Base-by-base conservation (phyloP, 2,113 vertebrate species). In the Cavia porcellus region DNA sequence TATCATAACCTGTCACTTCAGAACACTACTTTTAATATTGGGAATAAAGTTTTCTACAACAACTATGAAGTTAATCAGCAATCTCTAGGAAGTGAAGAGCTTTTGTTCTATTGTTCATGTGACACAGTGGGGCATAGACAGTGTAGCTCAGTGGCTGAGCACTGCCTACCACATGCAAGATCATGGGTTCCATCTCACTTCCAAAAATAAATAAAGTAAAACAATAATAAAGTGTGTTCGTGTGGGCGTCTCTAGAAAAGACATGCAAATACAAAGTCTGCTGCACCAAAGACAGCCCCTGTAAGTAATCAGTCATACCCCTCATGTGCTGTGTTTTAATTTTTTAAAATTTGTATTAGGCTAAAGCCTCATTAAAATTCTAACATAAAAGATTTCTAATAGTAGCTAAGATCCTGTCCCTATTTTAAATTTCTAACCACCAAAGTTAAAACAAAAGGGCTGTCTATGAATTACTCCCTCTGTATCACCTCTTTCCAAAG, bases 391-490 rank as follows among this genome's bases (percentile, higher is more conserved):
- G 72, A 79, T 57, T 92, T 96, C 92, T 79, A 91, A 83, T 77
- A 95, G 12, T 90, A 89, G 70, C 52, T 52, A 88, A 90, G 28
- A 0, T 93, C 77, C 45, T 72, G 82, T 86, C 52, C n/a, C 52
- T 0, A 20, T 61, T 97, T 96, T 77, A 95, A 96, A 97, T 92
- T 47, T 92, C 32, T 59, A 87, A 55, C 92, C 5, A 6, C 50
- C 57, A 84, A 98, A 97, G 86, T 38, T 59, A 55, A 91, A 98
- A 96, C 85, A 96, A 95, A 98, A 93, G 68, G 61, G 3, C 13
- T 85, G n/a, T 55, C 45, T 86, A 30, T 55, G 20, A 84, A 50
- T 61, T 3, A 35, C 3, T 32, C 5, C 38, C 28, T 28, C 9
- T 38, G 15, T 12, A 10, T 35, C 80, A 9, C 52, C 24, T 77